A percentile compares a stretch with the other conserved stretches of the same genome.
Conservation (phyloP, 2,797 vertebrate genomes). For the Sarcoramphus papa region DNA sequence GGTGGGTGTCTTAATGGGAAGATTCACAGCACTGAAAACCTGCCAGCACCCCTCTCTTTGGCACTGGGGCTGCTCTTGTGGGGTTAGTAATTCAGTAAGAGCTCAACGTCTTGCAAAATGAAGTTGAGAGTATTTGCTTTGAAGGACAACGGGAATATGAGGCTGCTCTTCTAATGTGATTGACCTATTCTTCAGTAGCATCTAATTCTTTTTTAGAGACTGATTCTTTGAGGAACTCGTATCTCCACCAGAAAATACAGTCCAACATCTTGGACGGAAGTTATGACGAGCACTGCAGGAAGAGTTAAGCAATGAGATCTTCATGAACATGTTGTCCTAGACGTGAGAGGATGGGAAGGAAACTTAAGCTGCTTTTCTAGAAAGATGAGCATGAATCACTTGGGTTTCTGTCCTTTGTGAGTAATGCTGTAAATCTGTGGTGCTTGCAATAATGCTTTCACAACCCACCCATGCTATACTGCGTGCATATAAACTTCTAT, state of each 20-base stretch:
- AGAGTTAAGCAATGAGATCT: background rate
- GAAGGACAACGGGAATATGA: background rate
- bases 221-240: background rate
- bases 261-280: background rate
- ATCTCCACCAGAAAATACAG: background rate
- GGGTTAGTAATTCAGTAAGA: fast-evolving
- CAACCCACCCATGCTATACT: background rate
- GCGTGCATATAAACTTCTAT: fast-evolving
- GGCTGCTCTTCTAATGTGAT: background rate
- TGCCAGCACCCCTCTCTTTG: background rate
- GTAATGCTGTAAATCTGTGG: background rate
- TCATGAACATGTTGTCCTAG: background rate
- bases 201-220: background rate
- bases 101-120: background rate
- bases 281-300: background rate
- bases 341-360: background rate
- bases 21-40: background rate
- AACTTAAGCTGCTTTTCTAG: background rate
- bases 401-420: background rate
- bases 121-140: background rate
- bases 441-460: background rate
- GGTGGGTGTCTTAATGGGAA: background rate
- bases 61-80: background rate
- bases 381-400: background rate
- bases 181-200: background rate